Percentiles rank a stretch among this genome's conserved stretches.
Conservation (phyloP, 2,113 vertebrate genomes). For the Sinocyclocheilus grahami region DNA sequence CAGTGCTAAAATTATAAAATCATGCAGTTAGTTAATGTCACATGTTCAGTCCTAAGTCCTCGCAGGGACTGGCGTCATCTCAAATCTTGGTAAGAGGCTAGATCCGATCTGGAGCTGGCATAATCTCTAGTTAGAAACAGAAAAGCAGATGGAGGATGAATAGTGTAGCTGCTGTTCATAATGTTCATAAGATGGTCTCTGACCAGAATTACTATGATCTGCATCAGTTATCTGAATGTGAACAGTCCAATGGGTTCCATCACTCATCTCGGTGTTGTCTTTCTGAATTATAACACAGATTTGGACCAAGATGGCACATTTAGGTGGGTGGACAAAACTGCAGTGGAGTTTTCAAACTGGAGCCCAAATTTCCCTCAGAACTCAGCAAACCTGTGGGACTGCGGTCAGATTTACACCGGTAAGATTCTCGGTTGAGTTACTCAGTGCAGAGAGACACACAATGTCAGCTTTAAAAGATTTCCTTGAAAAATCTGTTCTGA, state of each 20-base stretch:
- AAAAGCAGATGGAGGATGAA: too few relatives aligned
- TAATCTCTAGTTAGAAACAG: too few relatives aligned
- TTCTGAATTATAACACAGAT: constrained; percentile 61
- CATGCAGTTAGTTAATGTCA: too few relatives aligned
- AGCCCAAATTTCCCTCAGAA: constrained; percentile 70
- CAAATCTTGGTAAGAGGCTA: too few relatives aligned
- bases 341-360: constrained; percentile 69
- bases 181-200: background rate
- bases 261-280: background rate
- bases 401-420: constrained; percentile 81
- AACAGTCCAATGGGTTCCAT: background rate
- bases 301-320: constrained; percentile 72
- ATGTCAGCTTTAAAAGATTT: background rate
- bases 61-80: too few relatives aligned
- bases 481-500: background rate
- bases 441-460: background rate
- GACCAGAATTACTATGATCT: background rate
- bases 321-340: constrained; percentile 74
- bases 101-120: too few relatives aligned
- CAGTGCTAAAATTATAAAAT: too few relatives aligned
- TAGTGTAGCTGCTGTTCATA: too few relatives aligned
- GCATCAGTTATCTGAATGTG: background rate
- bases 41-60: too few relatives aligned
- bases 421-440: background rate
- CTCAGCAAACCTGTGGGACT: constrained; percentile 72